These are phyloP conservation scores for Drosophila flavopinicola DNA, from an alignment of 2,888 invertebrate genomes.

Conservation along the genomic window DNA sequence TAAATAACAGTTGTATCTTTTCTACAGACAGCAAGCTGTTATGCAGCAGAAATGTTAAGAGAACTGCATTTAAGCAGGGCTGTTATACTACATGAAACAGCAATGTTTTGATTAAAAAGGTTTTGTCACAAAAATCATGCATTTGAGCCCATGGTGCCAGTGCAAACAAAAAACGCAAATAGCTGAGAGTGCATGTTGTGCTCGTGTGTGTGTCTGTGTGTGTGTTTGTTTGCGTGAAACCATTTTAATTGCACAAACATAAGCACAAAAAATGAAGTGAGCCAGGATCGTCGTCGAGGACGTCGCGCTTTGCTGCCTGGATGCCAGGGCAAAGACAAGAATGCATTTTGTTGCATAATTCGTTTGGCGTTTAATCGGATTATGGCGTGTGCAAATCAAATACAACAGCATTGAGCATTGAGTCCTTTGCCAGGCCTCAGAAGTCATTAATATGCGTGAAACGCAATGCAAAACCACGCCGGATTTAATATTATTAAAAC, in stretches of 20 bases:
- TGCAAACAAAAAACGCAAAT: constrained; percentile 9
- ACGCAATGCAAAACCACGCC: constrained; percentile 24
- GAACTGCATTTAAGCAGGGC: background rate
- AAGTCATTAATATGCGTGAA: constrained; percentile 44
- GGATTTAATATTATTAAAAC: constrained; percentile 67
- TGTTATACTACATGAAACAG: background rate
- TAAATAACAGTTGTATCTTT: background rate
- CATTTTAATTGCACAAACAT: constrained; percentile 68
- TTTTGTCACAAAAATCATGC: too few relatives aligned
- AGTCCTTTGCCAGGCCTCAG: constrained; percentile 1
- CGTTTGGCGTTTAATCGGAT: constrained; percentile 70
- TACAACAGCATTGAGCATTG: background rate
- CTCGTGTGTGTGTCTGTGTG: constrained; percentile 6
- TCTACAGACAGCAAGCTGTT: background rate
- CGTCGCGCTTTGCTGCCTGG: constrained; percentile 17
- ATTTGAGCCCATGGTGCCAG: constrained; percentile 11
- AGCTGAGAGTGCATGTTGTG: background rate
- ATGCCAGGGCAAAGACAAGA: constrained; percentile 13
- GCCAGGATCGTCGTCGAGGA: constrained; percentile 17
- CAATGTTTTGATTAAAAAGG: background rate
- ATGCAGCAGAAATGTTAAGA: background rate
- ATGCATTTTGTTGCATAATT: constrained; percentile 58
- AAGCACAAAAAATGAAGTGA: constrained; percentile 25
- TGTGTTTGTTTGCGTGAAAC: constrained; percentile 12
- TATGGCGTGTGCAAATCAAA: constrained; percentile 46